Percentiles rank a stretch among this genome's conserved stretches.
Conservation (phyloP, 1,140 invertebrate species). For the Halictus rubicundus region DNA sequence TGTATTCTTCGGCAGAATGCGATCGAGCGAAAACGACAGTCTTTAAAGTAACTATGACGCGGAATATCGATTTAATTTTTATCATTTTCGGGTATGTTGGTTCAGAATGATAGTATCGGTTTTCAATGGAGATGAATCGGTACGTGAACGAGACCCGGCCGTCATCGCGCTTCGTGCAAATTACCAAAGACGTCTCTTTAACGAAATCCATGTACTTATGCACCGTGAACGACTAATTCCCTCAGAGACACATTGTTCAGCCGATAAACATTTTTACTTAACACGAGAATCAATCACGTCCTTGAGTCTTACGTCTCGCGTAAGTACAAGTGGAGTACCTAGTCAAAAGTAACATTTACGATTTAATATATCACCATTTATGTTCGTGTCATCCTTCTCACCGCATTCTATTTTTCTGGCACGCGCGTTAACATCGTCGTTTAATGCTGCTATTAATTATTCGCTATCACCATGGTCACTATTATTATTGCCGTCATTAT, state of each 20-base stretch:
- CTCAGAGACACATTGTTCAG: constrained; percentile 55
- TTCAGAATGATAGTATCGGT: too few species aligned
- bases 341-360: constrained; percentile 69
- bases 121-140: constrained; percentile 1
- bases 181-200: constrained; percentile 76
- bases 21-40: too few species aligned
- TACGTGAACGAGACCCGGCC: background rate
- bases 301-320: constrained; percentile 47
- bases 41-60: too few species aligned
- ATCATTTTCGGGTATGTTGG: too few species aligned
- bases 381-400: constrained; percentile 53
- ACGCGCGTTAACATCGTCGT: constrained; percentile 54
- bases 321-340: constrained; percentile 68
- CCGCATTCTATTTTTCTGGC: constrained; percentile 39
- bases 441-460: constrained; percentile 52
- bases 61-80: too few species aligned
- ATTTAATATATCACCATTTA: constrained; percentile 55
- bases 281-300: constrained; percentile 54
- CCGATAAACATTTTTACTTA: constrained; percentile 58
- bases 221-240: constrained; percentile 60
- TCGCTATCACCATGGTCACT: constrained; percentile 29
- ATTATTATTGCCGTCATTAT: constrained; percentile 52
- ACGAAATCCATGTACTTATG: constrained; percentile 72
- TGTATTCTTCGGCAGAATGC: too few species aligned
- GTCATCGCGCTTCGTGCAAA: constrained; percentile 54